Evolutionary conservation across 2,888 invertebrate species (phyloP).

Genomic region (Tipula lateralis): DNA sequence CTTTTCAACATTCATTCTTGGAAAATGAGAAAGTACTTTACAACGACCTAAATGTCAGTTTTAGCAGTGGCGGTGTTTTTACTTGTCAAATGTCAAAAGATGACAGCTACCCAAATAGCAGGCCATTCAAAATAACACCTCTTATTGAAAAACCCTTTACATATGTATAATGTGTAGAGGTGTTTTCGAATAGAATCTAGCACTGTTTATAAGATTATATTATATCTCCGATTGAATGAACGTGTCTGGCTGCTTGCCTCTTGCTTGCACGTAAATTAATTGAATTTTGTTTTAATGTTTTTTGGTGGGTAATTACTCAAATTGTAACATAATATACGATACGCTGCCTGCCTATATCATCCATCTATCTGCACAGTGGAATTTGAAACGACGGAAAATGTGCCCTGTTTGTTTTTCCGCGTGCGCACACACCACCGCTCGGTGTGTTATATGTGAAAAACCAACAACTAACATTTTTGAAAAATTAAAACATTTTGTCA

Average conservation of each 20-base stretch:
- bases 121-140: too few relatives aligned
- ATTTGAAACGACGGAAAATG: not conserved
- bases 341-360: not conserved
- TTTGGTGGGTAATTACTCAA: not conserved
- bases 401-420: conserved; percentile 7
- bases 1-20: too few relatives aligned
- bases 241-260: not conserved
- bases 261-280: not conserved
- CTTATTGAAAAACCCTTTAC: too few relatives aligned
- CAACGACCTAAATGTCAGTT: too few relatives aligned
- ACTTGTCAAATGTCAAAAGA: too few relatives aligned
- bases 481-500: conserved; percentile 3
- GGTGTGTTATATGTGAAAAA: not conserved
- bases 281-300: not conserved
- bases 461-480: not conserved
- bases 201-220: not conserved
- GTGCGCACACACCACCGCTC: not conserved
- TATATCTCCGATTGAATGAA: not conserved
- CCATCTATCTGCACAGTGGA: not conserved
- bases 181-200: too few relatives aligned
- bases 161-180: too few relatives aligned
- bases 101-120: too few relatives aligned
- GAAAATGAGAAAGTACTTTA: too few relatives aligned
- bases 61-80: too few relatives aligned
- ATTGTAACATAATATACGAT: not conserved